These are phyloP conservation scores for Sapajus apella DNA, from an alignment of 2,113 vertebrate genomes.

Conservation along the genomic window DNA sequence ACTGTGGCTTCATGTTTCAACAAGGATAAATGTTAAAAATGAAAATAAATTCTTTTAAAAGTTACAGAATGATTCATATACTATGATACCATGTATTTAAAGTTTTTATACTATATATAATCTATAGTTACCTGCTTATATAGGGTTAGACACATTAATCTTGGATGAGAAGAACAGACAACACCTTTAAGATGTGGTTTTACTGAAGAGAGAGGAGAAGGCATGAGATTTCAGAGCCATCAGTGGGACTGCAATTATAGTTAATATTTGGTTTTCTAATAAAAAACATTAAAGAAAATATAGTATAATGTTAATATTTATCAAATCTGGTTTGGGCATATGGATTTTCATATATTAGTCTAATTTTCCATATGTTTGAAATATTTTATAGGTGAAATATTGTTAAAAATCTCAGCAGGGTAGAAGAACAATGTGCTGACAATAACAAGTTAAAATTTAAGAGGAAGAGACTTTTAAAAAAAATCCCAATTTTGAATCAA, in stretches of 20 bases:
- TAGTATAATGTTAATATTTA: conserved; percentile 49
- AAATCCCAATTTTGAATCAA: conserved; percentile 12
- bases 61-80: background rate
- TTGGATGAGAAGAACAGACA: background rate
- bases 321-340: conserved; percentile 53
- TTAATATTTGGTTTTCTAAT: conserved; percentile 58
- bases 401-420: conserved; percentile 50
- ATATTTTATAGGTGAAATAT: conserved; percentile 62
- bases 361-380: conserved; percentile 62
- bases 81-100: background rate
- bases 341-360: conserved; percentile 43
- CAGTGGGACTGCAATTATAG: background rate
- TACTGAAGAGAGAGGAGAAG: background rate
- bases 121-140: background rate
- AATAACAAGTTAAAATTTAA: conserved; percentile 59
- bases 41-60: background rate
- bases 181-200: background rate
- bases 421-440: conserved; percentile 49
- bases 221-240: background rate
- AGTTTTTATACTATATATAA: background rate
- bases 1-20: background rate
- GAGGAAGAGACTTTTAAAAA: background rate
- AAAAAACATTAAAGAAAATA: conserved; percentile 30
- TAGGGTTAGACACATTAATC: background rate
- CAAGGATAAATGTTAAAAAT: background rate